Conservation (phyloP, 2,113 vertebrate genomes). For the Phoenicopterus ruber region DNA sequence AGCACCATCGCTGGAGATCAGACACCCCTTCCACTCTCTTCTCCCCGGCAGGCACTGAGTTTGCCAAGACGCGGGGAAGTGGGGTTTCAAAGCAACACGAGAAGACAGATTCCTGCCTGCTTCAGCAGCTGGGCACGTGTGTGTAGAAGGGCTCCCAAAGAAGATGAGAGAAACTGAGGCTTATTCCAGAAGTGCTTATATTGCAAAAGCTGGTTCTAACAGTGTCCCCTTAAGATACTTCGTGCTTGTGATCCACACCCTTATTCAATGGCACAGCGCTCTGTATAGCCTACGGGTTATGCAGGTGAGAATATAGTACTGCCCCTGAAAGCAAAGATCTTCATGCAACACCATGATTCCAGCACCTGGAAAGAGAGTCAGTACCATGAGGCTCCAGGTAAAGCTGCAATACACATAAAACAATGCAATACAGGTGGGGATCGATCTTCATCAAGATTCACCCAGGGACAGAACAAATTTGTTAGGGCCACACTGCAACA, state of each 20-base stretch:
- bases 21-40: neutral
- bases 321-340: neutral
- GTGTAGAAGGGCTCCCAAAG: neutral
- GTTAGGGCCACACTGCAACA: neutral
- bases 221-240: neutral
- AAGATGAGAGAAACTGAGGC: neutral
- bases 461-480: neutral
- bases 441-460: neutral
- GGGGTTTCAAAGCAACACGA: neutral
- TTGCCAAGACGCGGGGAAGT: neutral
- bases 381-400: neutral
- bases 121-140: neutral
- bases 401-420: neutral
- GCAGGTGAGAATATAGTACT: neutral
- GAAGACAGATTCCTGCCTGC: neutral
- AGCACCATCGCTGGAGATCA: accelerated
- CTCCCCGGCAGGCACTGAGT: neutral
- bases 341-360: neutral
- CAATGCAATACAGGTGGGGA: neutral
- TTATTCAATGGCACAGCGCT: neutral
- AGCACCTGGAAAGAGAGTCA: neutral
- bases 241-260: neutral
- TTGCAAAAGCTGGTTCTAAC: neutral
- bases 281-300: neutral
- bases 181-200: neutral